Percentiles rank a stretch among this genome's conserved stretches.
phyloP scores from a whole-genome alignment of 2,113 vertebrate species.

The Tor tambroides region DNA sequence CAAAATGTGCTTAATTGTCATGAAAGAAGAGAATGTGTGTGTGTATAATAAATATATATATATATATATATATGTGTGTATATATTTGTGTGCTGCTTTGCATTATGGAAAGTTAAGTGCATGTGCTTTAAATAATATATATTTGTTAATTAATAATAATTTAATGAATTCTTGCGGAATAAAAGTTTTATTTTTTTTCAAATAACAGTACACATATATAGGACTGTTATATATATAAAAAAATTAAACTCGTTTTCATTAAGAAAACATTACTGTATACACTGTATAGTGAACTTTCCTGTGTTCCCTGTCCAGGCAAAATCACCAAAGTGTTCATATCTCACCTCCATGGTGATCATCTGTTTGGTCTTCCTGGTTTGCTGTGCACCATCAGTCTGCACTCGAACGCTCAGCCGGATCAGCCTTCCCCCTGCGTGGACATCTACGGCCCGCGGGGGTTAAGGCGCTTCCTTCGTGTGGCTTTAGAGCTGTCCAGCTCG shows the following conservation, averaged over 20 bases:
- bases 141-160: too few species aligned
- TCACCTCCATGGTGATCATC: conserved; percentile 92
- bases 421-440: conserved; percentile 71
- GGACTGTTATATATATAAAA: too few species aligned
- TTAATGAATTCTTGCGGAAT: too few species aligned
- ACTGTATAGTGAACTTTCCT: neutral
- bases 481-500: conserved; percentile 84
- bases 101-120: too few species aligned
- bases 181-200: too few species aligned
- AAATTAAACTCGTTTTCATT: too few species aligned
- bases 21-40: neutral
- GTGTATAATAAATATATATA: too few species aligned
- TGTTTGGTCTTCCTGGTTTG: conserved; percentile 92
- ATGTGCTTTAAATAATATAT: too few species aligned
- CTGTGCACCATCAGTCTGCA: conserved; percentile 91
- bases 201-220: too few species aligned
- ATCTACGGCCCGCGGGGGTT: conserved; percentile 89
- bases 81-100: too few species aligned
- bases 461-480: conserved; percentile 78
- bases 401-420: conserved; percentile 64
- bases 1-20: neutral
- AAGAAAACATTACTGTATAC: too few species aligned
- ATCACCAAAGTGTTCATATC: conserved; percentile 96
- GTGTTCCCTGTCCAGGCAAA: conserved; percentile 73
- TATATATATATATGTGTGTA: too few species aligned